Percentiles rank a stretch among this genome's conserved stretches.
phyloP scores from a whole-genome alignment of 2,888 invertebrate species.

The Gibbula magus region DNA sequence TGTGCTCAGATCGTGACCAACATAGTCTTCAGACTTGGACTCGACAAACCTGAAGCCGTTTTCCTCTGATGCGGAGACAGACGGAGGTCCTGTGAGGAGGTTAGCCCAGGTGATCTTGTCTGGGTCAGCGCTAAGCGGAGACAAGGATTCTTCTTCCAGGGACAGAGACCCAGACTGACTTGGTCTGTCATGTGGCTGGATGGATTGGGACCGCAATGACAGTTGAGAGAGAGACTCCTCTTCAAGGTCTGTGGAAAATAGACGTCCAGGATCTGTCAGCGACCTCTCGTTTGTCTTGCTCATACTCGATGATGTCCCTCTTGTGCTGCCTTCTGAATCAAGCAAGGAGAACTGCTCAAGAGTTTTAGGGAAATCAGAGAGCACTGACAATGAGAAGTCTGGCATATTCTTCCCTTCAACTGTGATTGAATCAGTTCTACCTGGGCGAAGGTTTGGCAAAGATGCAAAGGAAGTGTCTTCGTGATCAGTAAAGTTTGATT shows the following conservation, averaged over 20 bases:
- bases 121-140: not conserved
- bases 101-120: not conserved
- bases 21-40: constrained; percentile 4
- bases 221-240: constrained; percentile 22
- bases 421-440: not conserved
- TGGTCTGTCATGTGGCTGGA: not conserved
- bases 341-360: not conserved
- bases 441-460: not conserved
- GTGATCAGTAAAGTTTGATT: not conserved
- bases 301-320: not conserved
- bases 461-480: not conserved
- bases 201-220: not conserved
- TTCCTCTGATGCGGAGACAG: not conserved
- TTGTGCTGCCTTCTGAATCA: not conserved
- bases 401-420: not conserved
- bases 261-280: not conserved
- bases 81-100: not conserved
- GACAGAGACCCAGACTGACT: not conserved
- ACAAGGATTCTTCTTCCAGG: not conserved
- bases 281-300: not conserved
- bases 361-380: not conserved
- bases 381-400: not conserved
- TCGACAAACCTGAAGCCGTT: not conserved
- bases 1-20: constrained; percentile 61
- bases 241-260: constrained; percentile 23